Evolutionary conservation across 2,113 vertebrate species (phyloP).

Genomic region (Callopanchax toddi): DNA sequence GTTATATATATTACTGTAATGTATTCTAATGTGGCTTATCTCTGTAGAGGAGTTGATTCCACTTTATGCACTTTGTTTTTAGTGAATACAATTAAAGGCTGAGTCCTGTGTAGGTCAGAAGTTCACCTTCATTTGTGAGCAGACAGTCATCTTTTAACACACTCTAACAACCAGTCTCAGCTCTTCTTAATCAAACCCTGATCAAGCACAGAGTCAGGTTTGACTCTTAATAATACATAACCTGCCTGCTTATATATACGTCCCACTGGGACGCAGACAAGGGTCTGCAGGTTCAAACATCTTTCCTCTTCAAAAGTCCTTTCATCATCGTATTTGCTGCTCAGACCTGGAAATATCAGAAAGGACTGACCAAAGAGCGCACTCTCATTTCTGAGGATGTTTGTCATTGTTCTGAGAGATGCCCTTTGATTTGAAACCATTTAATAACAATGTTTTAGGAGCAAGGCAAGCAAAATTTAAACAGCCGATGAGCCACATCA

Average conservation of each 20-base stretch:
- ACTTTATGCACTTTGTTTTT: constrained; percentile 27
- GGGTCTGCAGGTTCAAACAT: constrained; percentile 64
- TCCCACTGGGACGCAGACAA: constrained; percentile 61
- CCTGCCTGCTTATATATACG: constrained; percentile 56
- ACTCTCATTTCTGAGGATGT: constrained; percentile 5
- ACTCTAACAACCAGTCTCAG: constrained; percentile 38
- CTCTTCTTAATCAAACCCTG: constrained; percentile 72
- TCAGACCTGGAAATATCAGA: constrained; percentile 33
- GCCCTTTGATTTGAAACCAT: constrained; percentile 8
- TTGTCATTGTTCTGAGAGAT: constrained; percentile 26
- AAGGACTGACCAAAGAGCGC: constrained; percentile 1
- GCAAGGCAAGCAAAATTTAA: neutral
- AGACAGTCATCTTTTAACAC: constrained; percentile 31
- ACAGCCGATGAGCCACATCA: too few relatives aligned
- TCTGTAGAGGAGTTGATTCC: neutral
- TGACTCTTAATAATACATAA: constrained; percentile 79
- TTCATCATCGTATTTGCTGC: constrained; percentile 61
- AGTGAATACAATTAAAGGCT: constrained; percentile 26
- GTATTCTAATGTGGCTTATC: neutral
- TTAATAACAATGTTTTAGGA: neutral
- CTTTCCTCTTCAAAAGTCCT: constrained; percentile 62
- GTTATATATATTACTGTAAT: neutral
- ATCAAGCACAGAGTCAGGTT: constrained; percentile 72
- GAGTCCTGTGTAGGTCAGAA: constrained; percentile 41
- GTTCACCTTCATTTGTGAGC: constrained; percentile 56